phyloP scores from a whole-genome alignment of 1,140 invertebrate species.

The Pseudomyrmex cubaensis region DNA sequence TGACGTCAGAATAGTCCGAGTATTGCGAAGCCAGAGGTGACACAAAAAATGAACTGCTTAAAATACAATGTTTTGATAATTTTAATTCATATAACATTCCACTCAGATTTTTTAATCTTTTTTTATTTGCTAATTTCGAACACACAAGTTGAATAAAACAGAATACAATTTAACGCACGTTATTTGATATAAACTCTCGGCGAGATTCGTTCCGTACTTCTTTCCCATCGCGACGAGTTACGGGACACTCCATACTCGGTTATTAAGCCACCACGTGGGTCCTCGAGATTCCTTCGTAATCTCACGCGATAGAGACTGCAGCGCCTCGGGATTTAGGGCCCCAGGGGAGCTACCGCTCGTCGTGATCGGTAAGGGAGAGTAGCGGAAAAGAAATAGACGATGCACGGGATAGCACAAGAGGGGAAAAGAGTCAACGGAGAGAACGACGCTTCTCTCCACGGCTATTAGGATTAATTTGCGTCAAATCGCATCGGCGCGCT shows the following conservation, averaged over 20 bases:
- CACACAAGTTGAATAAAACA: not conserved
- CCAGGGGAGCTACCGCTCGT: constrained; percentile 56
- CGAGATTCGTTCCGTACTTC: not conserved
- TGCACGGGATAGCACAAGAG: constrained; percentile 1
- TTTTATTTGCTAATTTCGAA: too few relatives aligned
- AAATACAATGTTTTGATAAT: not conserved
- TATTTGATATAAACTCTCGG: constrained; percentile 1
- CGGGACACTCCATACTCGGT: constrained; percentile 54
- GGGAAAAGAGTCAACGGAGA: constrained; percentile 62
- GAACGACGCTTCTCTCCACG: constrained; percentile 63
- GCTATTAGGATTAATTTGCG: constrained; percentile 82
- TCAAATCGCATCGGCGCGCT: constrained; percentile 78
- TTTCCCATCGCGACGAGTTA: constrained; percentile 50
- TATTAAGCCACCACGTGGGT: constrained; percentile 68
- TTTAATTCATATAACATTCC: too few relatives aligned
- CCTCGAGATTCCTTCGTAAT: constrained; percentile 73
- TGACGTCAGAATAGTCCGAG: not conserved
- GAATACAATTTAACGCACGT: not conserved
- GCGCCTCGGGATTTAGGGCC: constrained; percentile 64
- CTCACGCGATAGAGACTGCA: constrained; percentile 52
- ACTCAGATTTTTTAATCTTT: too few relatives aligned
- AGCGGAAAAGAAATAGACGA: constrained; percentile 53
- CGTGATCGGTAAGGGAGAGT: not conserved
- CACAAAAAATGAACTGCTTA: too few relatives aligned
- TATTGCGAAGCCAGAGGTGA: not conserved